Base-by-base conservation (phyloP, 2,888 invertebrate species). In the Matsumyia berberina region DNA sequence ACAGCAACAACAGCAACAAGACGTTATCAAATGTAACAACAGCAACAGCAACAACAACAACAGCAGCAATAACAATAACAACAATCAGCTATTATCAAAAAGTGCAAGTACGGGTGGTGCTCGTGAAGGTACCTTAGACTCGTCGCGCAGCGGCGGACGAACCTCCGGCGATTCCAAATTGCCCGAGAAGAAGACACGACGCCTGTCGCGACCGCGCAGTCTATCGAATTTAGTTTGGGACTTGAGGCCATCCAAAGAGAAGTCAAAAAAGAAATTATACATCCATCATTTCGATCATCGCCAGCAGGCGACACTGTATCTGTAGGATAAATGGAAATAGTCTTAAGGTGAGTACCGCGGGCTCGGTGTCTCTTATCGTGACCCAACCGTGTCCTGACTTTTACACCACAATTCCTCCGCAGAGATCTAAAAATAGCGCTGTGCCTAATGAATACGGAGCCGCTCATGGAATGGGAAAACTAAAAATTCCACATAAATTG, bases 161-260 rank as follows among this genome's bases (percentile, higher is more conserved):
- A 96, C 96, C 5, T 97, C 97, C 9, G 96, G 96, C 1, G 97
- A 97, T 91, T 97, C 97, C 4, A 96, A 96, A 90, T 93, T 96
- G 89, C 96, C 96, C 69, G 96, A 97, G 89, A 96, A 97, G 90
- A 93, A 96, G 89, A 96, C 95, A 66, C 94, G 96, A 88, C 95
- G 95, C 89, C 91, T 97, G 80, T 96, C 96, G 88, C 94, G 97
- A 89, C 97, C 97, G 66, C 95, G 96, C 88, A 97, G 97, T 80
- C 92, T 97, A 89, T 97, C 96, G 85, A 97, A 97, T 92, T 93
- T 97, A 89, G 96, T 97, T 86, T 96, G 96, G 96, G 96, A 96
- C 90, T 89, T 94, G 86, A 88, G 92, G 87, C 92, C 92, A 86
- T 90, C 91, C 88, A 92, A 92, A 89, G 92, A 92, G 88, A 92